These are phyloP conservation scores for Gobio gobio DNA, from an alignment of 2,113 vertebrate species.

Conservation along the genomic window DNA sequence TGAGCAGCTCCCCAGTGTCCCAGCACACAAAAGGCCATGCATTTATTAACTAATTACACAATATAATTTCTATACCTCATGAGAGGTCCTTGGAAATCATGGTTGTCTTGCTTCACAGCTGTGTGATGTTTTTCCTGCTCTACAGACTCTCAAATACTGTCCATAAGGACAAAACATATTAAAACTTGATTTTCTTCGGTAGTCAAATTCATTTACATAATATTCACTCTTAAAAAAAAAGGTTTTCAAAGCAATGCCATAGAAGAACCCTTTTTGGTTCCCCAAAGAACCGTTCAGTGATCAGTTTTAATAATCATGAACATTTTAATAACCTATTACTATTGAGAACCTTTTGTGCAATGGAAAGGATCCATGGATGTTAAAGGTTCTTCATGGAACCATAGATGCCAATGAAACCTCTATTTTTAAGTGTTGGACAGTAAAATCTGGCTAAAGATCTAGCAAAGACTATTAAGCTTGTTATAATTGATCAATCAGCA, in stretches of 20 bases:
- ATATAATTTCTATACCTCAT: not conserved
- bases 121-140: not conserved
- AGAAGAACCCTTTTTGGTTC: too few relatives aligned
- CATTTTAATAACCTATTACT: too few relatives aligned
- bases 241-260: too few relatives aligned
- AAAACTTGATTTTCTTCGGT: not conserved
- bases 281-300: too few relatives aligned
- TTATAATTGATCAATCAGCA: not conserved
- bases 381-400: too few relatives aligned
- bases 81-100: not conserved
- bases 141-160: not conserved
- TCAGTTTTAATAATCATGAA: too few relatives aligned
- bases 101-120: conserved; percentile 22
- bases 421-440: too few relatives aligned
- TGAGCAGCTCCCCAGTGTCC: conserved; percentile 19
- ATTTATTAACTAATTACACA: conserved; percentile 28
- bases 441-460: not conserved
- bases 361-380: too few relatives aligned
- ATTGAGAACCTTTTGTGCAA: too few relatives aligned
- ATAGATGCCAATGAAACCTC: too few relatives aligned
- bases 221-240: not conserved
- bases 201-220: not conserved
- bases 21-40: not conserved
- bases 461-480: not conserved
- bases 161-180: not conserved